Evolutionary conservation across 2,113 vertebrate species (phyloP), one percentile per base, ranked within the genome.

Genomic region (Gavialis gangeticus): DNA sequence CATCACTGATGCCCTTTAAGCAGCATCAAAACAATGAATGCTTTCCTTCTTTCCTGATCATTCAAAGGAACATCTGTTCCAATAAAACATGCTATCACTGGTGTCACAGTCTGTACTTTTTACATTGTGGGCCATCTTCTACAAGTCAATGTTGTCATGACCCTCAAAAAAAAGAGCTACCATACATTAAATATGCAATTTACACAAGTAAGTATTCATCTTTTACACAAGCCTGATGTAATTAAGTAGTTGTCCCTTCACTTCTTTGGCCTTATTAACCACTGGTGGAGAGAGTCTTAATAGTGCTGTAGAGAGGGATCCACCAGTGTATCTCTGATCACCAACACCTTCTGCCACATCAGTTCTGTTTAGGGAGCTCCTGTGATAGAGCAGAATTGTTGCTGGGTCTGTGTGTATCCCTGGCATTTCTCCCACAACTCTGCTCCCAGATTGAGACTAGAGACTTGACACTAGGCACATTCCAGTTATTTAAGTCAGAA

Each of bases 1-100:
- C 85, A 96, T 59, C 25, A 62, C 46, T 95, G 59, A 92, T 97
- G 88, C 79, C 95, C 92, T 97, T 92, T 94, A 88, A 96, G 95
- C 18, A 79, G 30, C 85, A 86, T 84, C 85, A 77, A 86, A 95
- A 94, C 60, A 75, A 75, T 0, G 6, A 82, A 81, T 93, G 77
- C 12, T 93, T 55, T 79, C 27, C 76, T 91, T 91, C 92, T 97
- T 97, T 96, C 69, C 79, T 60, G 67, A 28, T 96, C 69, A 76
- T 91, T 96, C 3, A 0, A 37, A 73, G 63, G 62, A 90, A 94
- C 91, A 97, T 94, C 96, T 97, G 93, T 93, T 96, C 87, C 92
- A 92, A 90, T 96, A 94, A 96, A 95, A 89, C 37, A 60, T 57
- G 24, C 7, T 75, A 25, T 87, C 5, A 0, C 54, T 91, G 91